Evolutionary conservation across 2,797 vertebrate species (phyloP).

Genomic region (Morelia viridis): DNA sequence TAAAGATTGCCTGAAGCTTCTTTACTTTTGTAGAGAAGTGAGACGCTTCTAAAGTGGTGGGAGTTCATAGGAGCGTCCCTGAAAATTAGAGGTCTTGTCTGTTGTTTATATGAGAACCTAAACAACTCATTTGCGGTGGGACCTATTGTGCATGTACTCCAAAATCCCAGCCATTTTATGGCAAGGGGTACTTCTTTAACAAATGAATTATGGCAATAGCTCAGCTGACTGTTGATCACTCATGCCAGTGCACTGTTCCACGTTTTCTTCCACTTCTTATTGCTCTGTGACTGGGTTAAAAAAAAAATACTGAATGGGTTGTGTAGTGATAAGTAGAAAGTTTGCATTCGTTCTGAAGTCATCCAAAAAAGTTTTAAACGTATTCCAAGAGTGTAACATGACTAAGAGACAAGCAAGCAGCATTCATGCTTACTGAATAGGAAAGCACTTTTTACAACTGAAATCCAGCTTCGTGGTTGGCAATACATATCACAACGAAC

Average conservation of each 20-base stretch:
- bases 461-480: background rate
- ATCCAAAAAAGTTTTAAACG: background rate
- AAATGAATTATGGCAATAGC: background rate
- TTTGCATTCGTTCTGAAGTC: background rate
- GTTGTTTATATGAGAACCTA: background rate
- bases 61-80: background rate
- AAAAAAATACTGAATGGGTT: background rate
- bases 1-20: slow-evolving; percentile 17
- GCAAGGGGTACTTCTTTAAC: background rate
- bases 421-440: rapidly evolving
- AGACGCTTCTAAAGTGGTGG: background rate
- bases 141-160: background rate
- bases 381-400: background rate
- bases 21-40: background rate
- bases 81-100: slow-evolving; percentile 4
- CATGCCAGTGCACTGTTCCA: background rate
- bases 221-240: background rate
- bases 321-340: background rate
- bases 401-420: background rate
- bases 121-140: background rate
- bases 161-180: background rate
- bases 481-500: rapidly evolving
- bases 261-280: background rate
- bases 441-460: background rate
- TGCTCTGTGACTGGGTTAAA: background rate